phyloP scores from a whole-genome alignment of 2,888 invertebrate genomes.

The Mesoligia furuncula region DNA sequence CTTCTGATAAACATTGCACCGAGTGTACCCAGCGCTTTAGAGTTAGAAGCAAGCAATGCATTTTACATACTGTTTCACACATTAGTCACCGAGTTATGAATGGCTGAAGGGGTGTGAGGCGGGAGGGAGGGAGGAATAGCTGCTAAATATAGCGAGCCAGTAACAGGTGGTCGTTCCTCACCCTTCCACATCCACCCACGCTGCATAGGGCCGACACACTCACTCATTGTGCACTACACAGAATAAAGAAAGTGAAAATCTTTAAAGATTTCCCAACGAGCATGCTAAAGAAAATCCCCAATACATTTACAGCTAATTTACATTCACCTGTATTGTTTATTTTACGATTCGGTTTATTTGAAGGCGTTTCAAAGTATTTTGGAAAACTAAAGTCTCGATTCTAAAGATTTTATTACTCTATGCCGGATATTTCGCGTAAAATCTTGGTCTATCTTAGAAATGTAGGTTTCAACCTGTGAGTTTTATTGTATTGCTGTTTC shows the following conservation, averaged over 20 bases:
- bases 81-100: conserved; percentile 88
- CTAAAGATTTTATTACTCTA: conserved; percentile 38
- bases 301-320: conserved; percentile 32
- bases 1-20: conserved; percentile 47
- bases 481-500: conserved; percentile 45
- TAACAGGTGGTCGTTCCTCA: conserved; percentile 85
- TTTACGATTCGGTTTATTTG: conserved; percentile 25
- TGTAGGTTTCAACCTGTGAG: conserved; percentile 46
- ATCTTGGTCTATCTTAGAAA: conserved; percentile 33
- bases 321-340: conserved; percentile 40
- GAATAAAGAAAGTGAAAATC: conserved; percentile 66
- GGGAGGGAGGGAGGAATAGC: conserved; percentile 57
- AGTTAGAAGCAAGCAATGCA: conserved; percentile 62
- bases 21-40: conserved; percentile 39
- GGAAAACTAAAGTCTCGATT: conserved; percentile 22
- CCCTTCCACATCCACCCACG: conserved; percentile 77
- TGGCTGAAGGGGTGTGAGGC: conserved; percentile 74
- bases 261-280: conserved; percentile 49
- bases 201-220: conserved; percentile 62
- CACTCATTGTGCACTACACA: conserved; percentile 55
- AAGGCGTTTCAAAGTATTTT: conserved; percentile 29
- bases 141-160: conserved; percentile 84
- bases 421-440: conserved; percentile 45
- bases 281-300: conserved; percentile 41
- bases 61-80: conserved; percentile 77